phyloP scores from a whole-genome alignment of 2,113 vertebrate species.

The Theropithecus gelada region DNA sequence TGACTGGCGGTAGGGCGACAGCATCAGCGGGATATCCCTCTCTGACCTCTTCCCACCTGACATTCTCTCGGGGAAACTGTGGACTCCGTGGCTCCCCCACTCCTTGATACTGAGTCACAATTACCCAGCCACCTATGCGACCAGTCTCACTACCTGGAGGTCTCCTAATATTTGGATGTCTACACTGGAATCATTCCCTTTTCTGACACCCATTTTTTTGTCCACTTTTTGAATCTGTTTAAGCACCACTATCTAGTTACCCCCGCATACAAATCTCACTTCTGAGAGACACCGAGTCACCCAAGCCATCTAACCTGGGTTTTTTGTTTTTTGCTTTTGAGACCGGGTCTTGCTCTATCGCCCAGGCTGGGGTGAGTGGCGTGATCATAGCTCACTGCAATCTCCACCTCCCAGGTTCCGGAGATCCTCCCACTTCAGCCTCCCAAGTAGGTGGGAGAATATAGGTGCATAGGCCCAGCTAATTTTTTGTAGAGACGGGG shows the following conservation, averaged over 20 bases:
- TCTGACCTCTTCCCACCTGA: not conserved
- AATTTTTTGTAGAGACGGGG: not conserved
- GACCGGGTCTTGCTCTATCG: not conserved
- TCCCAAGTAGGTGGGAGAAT: not conserved
- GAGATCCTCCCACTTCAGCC: not conserved
- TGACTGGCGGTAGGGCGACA: not conserved
- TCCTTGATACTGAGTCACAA: not conserved
- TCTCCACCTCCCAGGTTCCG: not conserved
- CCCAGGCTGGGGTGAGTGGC: not conserved
- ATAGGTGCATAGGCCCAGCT: not conserved
- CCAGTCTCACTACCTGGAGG: not conserved
- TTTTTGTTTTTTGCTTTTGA: not conserved
- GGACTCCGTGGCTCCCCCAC: too few relatives aligned
- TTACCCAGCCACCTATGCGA: fast-evolving
- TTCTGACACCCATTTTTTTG: not conserved
- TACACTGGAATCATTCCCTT: not conserved
- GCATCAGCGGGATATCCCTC: not conserved
- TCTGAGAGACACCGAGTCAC: not conserved
- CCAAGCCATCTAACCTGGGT: not conserved
- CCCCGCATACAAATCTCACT: not conserved
- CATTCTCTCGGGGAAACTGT: not conserved
- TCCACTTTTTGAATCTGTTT: not conserved
- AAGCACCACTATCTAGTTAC: not conserved
- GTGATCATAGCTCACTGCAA: not conserved
- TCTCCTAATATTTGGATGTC: not conserved